Percentiles rank a stretch among this genome's conserved stretches.
phyloP scores from a whole-genome alignment of 2,888 invertebrate species.

The Caenorhabditis sp. region DNA sequence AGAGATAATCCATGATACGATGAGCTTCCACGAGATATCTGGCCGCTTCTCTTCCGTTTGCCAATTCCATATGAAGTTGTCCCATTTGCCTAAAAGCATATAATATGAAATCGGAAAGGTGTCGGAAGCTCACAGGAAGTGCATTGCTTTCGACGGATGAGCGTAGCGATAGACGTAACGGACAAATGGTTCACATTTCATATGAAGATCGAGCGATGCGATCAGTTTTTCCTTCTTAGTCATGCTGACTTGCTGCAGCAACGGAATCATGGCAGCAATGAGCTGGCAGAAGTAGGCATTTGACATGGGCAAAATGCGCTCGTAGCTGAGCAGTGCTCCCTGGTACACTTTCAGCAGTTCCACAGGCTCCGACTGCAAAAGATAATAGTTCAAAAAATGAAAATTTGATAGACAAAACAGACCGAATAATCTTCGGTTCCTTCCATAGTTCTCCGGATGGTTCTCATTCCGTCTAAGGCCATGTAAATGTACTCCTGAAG shows the following conservation, averaged over 20 bases:
- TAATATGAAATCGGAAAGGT: background rate
- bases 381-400: background rate
- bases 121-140: constrained; percentile 41
- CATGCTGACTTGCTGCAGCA: constrained; percentile 40
- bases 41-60: constrained; percentile 43
- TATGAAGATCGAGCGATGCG: constrained; percentile 43
- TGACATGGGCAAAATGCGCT: constrained; percentile 49
- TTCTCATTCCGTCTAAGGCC: constrained; percentile 51
- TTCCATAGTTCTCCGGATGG: constrained; percentile 43
- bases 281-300: constrained; percentile 55
- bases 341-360: constrained; percentile 49
- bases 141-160: constrained; percentile 59
- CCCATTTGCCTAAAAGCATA: constrained; percentile 48
- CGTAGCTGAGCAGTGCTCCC: constrained; percentile 44
- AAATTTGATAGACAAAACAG: background rate
- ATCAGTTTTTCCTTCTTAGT: constrained; percentile 39
- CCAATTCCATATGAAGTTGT: constrained; percentile 38
- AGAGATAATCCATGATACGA: constrained; percentile 58
- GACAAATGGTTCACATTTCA: constrained; percentile 55
- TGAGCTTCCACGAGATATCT: constrained; percentile 57
- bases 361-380: constrained; percentile 28
- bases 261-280: constrained; percentile 53
- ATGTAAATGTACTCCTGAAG: constrained; percentile 46
- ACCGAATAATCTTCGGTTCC: constrained; percentile 29
- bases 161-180: constrained; percentile 56